Conservation (phyloP, 2,797 vertebrate species). For the Acrocephalus scirpaceus region DNA sequence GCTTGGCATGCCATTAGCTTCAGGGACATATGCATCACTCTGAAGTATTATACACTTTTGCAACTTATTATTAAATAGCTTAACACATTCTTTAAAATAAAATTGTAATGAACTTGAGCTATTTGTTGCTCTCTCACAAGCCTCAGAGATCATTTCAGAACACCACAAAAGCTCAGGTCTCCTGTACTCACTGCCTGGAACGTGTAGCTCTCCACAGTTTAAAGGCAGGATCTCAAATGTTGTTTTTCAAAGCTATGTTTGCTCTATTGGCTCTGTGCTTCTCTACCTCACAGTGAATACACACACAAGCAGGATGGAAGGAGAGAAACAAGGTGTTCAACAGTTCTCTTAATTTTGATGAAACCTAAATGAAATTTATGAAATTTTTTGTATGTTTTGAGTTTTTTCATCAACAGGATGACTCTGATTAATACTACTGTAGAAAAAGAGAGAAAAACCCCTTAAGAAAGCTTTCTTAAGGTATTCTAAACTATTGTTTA, state of each 20-base stretch:
- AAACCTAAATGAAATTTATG: neutral
- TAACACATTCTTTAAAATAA: neutral
- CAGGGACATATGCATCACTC: neutral
- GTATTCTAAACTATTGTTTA: neutral
- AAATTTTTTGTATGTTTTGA: neutral
- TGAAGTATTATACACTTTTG: neutral
- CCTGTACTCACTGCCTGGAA: neutral
- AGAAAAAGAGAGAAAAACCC: neutral
- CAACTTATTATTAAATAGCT: neutral
- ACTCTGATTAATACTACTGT: neutral
- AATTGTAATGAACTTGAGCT: neutral
- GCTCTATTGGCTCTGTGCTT: neutral
- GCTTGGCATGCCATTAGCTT: neutral
- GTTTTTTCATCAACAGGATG: neutral
- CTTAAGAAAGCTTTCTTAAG: neutral
- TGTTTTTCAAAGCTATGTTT: neutral
- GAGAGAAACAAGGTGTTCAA: neutral
- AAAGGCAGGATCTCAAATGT: neutral
- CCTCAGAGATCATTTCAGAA: neutral
- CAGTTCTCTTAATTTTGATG: neutral
- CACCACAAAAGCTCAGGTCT: fast-evolving
- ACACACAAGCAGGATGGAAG: neutral
- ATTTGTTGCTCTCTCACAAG: neutral
- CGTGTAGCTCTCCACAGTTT: neutral
- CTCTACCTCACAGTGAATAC: neutral